phyloP scores from a whole-genome alignment of 92 coral and sea anemone genomes.

The Paramuricea clavata region DNA sequence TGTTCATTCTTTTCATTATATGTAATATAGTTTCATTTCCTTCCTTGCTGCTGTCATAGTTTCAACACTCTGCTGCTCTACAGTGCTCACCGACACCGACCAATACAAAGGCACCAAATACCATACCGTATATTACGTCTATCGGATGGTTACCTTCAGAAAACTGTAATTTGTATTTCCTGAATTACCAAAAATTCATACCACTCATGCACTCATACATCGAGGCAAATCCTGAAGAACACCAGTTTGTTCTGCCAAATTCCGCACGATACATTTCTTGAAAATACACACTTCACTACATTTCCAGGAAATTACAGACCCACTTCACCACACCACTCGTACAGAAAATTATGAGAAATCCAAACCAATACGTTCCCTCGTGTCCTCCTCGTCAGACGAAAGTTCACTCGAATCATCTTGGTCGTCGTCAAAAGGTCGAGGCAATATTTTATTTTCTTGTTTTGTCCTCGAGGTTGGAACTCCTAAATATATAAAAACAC shows the following conservation, averaged over 20 bases:
- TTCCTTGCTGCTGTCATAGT: too few species aligned
- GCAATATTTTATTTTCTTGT: neutral
- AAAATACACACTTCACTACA: neutral
- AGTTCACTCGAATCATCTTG: neutral
- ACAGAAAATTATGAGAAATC: neutral
- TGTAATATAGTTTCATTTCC: too few species aligned
- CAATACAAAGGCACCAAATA: too few species aligned
- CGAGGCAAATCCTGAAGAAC: too few species aligned
- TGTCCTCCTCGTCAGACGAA: conserved; percentile 10
- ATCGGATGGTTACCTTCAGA: too few species aligned
- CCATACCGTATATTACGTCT: too few species aligned
- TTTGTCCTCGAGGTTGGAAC: neutral
- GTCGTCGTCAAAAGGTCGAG: neutral
- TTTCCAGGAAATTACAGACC: neutral
- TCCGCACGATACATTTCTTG: neutral
- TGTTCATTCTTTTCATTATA: too few species aligned
- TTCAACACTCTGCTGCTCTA: too few species aligned
- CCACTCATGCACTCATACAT: too few species aligned
- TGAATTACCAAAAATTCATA: neutral
- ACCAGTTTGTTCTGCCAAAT: neutral
- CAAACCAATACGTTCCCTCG: neutral
- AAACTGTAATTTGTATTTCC: neutral
- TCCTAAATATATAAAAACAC: neutral
- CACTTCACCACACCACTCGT: neutral
- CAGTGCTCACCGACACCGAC: too few species aligned